A percentile compares a stretch with the other conserved stretches of the same genome.
Evolutionary conservation across 2,888 invertebrate genomes (phyloP).

Genomic region (Polylopha cassiicola): DNA sequence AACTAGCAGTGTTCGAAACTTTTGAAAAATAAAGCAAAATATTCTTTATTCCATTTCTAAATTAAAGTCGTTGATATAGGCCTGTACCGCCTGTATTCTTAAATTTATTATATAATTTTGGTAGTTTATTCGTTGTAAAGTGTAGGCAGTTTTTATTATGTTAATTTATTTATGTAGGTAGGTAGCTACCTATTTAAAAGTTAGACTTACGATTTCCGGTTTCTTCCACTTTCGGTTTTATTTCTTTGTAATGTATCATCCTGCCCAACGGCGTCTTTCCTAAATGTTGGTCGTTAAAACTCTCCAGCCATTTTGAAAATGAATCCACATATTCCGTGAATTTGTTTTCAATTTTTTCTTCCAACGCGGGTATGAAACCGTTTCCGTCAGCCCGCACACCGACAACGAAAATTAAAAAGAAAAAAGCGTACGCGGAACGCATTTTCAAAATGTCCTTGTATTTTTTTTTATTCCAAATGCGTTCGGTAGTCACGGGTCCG

Average conservation of each 20-base stretch:
- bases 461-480: constrained; percentile 21
- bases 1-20: too few relatives aligned
- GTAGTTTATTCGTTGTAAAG: too few relatives aligned
- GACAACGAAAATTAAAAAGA: constrained; percentile 24
- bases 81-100: too few relatives aligned
- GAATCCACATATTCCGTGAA: constrained; percentile 36
- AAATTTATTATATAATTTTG: too few relatives aligned
- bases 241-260: constrained; percentile 47
- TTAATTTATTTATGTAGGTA: too few relatives aligned
- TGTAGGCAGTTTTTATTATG: too few relatives aligned
- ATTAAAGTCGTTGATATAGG: too few relatives aligned
- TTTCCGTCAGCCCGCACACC: constrained; percentile 18
- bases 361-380: constrained; percentile 31
- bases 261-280: constrained; percentile 48
- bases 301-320: constrained; percentile 41
- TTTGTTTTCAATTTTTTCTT: constrained; percentile 40
- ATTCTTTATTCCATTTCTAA: too few relatives aligned
- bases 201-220: constrained; percentile 38
- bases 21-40: too few relatives aligned
- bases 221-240: constrained; percentile 43
- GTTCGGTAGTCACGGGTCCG: constrained; percentile 32
- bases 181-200: constrained; percentile 11
- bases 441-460: constrained; percentile 26
- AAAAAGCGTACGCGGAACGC: constrained; percentile 28
- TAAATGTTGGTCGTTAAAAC: constrained; percentile 53